Evolutionary conservation across 2,888 invertebrate species (phyloP), one percentile per base, ranked within the genome.

Genomic region (Stenodema calcarata): DNA sequence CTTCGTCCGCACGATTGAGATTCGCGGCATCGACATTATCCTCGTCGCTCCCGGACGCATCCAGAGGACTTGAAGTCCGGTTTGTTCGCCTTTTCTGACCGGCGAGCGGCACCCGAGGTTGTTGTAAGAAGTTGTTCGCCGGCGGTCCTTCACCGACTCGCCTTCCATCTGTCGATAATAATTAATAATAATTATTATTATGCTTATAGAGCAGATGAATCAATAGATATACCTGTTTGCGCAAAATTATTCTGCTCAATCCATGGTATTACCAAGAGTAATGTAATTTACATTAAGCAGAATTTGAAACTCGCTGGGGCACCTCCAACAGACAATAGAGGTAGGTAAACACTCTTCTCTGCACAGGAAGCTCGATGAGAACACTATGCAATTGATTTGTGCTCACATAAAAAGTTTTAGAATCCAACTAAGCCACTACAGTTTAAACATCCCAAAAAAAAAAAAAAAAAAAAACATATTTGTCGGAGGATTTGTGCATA

Each of bases 1-100:
- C n/a, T 30, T 80, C 14, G 54, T 54, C 9, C 54, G 27, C 3
- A 78, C 78, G 23, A 47, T 47, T 0, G 80, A 35, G 6, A 80
- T 28, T 54, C 54, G 28, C 12, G 80, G 80, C 28, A 80, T 23
- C 28, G 80, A 80, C 80, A 80, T 80, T 28, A 80, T 54, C 42
- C 80, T 44, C 27, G n/a, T 42, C 1, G 80, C 80, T 30, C 80
- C 80, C 12, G 80, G 80, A 16, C 80, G 35, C 80, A 80, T 80
- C 80, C 80, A 80, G 6, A 80, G 54, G 27, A 80, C 80, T 50
- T 54, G 80, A 0, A 80, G 41, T 4, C 35, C 54, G 23, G 80
- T 30, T n/a, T 54, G 14, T 11, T 54, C 80, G 0, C 23, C 42
- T 30, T 54, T 50, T 30, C 54, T 4, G 2, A 30, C 80, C 12